Evolutionary conservation across 1,140 invertebrate genomes (phyloP), one percentile per base, ranked within the genome.

Genomic region (Neotoxoptera formosana): DNA sequence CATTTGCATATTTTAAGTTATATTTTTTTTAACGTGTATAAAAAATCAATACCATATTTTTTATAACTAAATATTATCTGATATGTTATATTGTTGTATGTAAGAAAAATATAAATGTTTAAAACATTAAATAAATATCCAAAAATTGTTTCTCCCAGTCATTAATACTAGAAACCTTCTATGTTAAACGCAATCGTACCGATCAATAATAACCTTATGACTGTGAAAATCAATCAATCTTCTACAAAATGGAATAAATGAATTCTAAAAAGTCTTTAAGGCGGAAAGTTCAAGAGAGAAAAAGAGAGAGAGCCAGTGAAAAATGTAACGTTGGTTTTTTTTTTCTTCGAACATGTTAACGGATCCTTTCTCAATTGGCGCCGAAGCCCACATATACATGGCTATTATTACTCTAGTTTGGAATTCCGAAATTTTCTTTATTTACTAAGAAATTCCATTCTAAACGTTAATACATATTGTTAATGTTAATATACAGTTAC

Each of bases 221-320:
- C n/a, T 17, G 60, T 76, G n/a, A 76, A 76, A 76, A 76, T 76
- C 60, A 76, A 76, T 76, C 60, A 76, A 76, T 76, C 60, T 76
- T 76, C 30, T 76, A 76, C 11, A 76, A 76, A n/a, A 76, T 14
- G 30, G 60, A 76, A 76, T 76, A n/a, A 76, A 76, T 76, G 60
- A 76, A 76, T 76, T 76, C 60, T 76, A 76, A 76, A 76, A 76
- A 76, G 60, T n/a, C 23, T 76, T 76, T 34, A 76, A n/a, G 60
- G 60, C 30, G 60, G n/a, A 76, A 76, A 76, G 60, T 76, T 76
- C 30, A n/a, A 76, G 30, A 76, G 60, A 76, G 17, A 76, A 9
- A 76, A 34, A 76, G 30, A 76, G 23, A n/a, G 60, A n/a, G 1
- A 6, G 11, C 14, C n/a, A 53, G 21, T 76, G 60, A 76, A 76